Conservation (phyloP, 2,797 vertebrate species). For the Pseudopleuronectes americanus region DNA sequence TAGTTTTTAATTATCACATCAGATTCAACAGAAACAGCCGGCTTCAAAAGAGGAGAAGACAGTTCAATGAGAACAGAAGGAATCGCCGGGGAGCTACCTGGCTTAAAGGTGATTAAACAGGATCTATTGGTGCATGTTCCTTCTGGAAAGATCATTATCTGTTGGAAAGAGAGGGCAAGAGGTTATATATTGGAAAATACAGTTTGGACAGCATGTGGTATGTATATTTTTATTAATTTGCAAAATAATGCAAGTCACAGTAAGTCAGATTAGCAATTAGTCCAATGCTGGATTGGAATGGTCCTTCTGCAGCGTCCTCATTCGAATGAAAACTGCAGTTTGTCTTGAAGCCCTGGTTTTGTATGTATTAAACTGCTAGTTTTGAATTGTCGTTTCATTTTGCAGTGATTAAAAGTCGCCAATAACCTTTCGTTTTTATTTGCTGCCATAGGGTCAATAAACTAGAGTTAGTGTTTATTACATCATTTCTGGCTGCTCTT, state of each 20-base stretch:
- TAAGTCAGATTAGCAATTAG: too few relatives aligned
- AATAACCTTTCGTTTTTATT: too few relatives aligned
- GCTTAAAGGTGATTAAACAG: slow-evolving; percentile 98
- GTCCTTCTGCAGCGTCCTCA: not conserved
- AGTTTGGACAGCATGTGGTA: not conserved
- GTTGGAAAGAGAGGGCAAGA: slow-evolving; percentile 32
- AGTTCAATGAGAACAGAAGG: not conserved
- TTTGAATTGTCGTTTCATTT: not conserved
- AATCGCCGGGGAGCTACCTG: slow-evolving; percentile 83
- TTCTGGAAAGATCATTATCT: slow-evolving; percentile 99
- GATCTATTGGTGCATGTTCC: slow-evolving; percentile 98
- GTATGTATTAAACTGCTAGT: not conserved
- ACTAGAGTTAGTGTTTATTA: too few relatives aligned
- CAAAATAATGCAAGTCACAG: too few relatives aligned
- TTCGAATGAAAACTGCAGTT: not conserved
- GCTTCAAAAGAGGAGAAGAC: not conserved
- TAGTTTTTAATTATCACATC: not conserved
- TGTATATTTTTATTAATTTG: too few relatives aligned
- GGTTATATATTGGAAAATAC: not conserved
- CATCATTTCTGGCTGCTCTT: too few relatives aligned
- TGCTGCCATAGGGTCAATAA: too few relatives aligned
- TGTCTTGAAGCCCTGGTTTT: not conserved
- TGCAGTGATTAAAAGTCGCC: not conserved
- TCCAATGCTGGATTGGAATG: too few relatives aligned
- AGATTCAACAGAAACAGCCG: not conserved